phyloP scores from a whole-genome alignment of 2,888 invertebrate genomes.

The Thera britannica region DNA sequence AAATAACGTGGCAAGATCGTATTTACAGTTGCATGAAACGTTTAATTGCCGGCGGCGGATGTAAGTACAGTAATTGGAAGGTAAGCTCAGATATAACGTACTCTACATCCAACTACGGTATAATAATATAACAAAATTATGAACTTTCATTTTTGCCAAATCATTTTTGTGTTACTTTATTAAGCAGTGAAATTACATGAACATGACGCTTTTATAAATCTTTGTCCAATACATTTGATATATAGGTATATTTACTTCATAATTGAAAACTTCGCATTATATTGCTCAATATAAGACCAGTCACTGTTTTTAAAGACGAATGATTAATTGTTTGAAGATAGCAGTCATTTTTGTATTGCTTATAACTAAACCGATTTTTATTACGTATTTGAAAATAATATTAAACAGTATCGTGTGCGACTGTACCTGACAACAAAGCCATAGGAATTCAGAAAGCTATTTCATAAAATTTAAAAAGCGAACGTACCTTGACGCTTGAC shows the following conservation, averaged over 20 bases:
- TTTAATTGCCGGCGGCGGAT: conserved; percentile 77
- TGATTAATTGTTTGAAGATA: not conserved
- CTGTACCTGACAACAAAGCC: conserved; percentile 39
- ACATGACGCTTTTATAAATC: not conserved
- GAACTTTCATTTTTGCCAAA: conserved; percentile 20
- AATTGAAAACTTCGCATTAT: too few relatives aligned
- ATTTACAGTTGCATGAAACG: conserved; percentile 80
- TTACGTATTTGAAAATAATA: not conserved
- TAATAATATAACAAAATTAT: conserved; percentile 21
- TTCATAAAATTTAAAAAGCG: conserved; percentile 73
- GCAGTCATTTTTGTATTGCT: too few relatives aligned
- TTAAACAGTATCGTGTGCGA: conserved; percentile 25
- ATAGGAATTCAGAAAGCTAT: conserved; percentile 71
- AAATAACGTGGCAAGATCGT: conserved; percentile 72
- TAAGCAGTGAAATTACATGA: not conserved
- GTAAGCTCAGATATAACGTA: conserved; percentile 72
- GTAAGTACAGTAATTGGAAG: conserved; percentile 78
- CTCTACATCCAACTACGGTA: conserved; percentile 35
- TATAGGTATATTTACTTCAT: too few relatives aligned
- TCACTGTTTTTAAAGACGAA: not conserved
- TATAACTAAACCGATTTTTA: not conserved
- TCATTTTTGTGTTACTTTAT: conserved; percentile 20
- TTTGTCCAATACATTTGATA: not conserved
- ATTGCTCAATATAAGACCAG: too few relatives aligned
- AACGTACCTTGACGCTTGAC: conserved; percentile 79